Base-by-base conservation (phyloP, 2,113 vertebrate species). In the Isurus oxyrinchus region DNA sequence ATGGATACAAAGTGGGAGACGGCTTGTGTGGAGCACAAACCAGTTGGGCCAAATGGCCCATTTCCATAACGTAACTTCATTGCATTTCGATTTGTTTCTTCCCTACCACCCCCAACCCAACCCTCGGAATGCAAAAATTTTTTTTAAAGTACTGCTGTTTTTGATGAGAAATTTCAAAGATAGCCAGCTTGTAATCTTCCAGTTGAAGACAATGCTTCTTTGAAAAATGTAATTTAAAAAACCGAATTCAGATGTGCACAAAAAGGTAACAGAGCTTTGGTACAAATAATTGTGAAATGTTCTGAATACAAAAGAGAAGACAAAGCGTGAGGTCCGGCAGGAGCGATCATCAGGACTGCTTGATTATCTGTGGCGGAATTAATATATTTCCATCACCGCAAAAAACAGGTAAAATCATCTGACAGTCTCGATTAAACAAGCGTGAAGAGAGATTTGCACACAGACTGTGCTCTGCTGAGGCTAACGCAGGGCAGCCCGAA, bases 351-450 rank as follows among this genome's bases (percentile, higher is more conserved):
- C 66, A 16, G 67, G 40, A 96, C 97, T 97, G 97, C 97, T 0
- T 94, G 97, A 97, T 96, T 96, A 96, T 96, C 97, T 97, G 0
- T 1, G 5, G 86, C 35, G 96, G 97, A 97, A 97, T 97, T 96
- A 97, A 97, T 97, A 96, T 0, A 25, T 96, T 97, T 94, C 96
- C 96, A 96, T 96, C 91, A 96, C 11, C 0, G 87, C 4, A 53
- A 72, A 66, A 96, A 94, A 96, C 97, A 97, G 97, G 97, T 97
- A 97, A 97, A 97, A 97, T 97, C 96, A 96, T 97, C 97, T 97
- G 97, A 98, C 97, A 97, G 97, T 97, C 97, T 97, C 97, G 96
- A 97, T 97, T 97, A 97, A 96, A 97, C 97, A 88, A 97, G 97
- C 97, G 97, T 97, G 97, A 97, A 97, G 97, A 97, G 97, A 97